phyloP scores from a whole-genome alignment of 2,113 vertebrate genomes.

The Calonectris borealis region DNA sequence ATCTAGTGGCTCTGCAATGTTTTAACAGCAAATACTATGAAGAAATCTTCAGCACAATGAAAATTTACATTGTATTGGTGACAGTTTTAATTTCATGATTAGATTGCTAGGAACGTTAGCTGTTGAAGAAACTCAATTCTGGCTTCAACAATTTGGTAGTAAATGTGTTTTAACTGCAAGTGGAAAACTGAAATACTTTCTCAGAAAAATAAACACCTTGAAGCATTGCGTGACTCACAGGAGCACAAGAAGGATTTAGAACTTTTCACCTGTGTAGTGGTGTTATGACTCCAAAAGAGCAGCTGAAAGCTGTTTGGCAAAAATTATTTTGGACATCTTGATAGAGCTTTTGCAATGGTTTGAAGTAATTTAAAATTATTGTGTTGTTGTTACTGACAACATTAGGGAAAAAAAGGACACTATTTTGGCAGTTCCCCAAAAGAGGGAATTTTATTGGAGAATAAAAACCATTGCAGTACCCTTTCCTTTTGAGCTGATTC shows the following conservation, averaged over 20 bases:
- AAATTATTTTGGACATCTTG: not conserved
- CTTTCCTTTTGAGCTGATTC: not conserved
- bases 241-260: not conserved
- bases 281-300: not conserved
- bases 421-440: not conserved
- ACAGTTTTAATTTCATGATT: not conserved
- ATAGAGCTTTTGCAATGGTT: not conserved
- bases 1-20: not conserved
- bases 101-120: not conserved
- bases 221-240: not conserved
- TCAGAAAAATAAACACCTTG: not conserved
- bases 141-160: not conserved
- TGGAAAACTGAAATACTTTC: not conserved
- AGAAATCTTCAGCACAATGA: not conserved
- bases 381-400: not conserved
- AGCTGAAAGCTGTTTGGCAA: not conserved
- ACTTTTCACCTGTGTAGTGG: not conserved
- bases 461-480: not conserved
- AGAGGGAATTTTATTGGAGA: too few relatives aligned
- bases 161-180: not conserved
- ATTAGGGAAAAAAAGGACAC: not conserved
- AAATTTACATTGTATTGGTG: not conserved
- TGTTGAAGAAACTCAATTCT: not conserved
- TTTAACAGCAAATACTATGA: not conserved
- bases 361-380: conserved; percentile 5